Percentiles rank a stretch among this genome's conserved stretches.
Conservation (phyloP, 2,113 vertebrate genomes). For the Pituophis catenifer region DNA sequence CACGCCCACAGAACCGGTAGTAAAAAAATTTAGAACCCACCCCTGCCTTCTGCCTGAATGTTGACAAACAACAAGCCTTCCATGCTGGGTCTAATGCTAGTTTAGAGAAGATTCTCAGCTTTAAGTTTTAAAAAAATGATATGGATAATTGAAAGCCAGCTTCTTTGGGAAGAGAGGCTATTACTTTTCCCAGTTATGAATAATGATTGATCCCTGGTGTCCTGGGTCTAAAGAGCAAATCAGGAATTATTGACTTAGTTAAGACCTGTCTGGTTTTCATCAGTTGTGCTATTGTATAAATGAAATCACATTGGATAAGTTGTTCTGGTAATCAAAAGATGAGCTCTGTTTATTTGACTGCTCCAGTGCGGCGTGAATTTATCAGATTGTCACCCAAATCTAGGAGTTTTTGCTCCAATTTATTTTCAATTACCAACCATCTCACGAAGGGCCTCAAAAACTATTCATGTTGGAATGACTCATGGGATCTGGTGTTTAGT, state of each 20-base stretch:
- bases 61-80: background rate
- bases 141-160: background rate
- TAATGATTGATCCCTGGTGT: background rate
- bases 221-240: background rate
- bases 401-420: background rate
- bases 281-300: background rate
- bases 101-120: background rate
- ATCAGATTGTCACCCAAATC: background rate
- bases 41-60: background rate
- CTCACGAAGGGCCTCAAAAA: background rate
- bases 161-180: background rate
- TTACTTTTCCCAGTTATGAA: background rate
- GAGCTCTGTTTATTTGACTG: background rate
- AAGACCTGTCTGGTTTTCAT: background rate
- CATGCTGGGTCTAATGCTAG: background rate
- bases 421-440: background rate
- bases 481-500: background rate
- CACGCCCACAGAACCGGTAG: no score
- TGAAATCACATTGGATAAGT: background rate
- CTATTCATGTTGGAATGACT: background rate
- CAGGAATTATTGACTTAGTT: background rate
- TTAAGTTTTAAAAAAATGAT: background rate
- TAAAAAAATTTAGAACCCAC: no score
- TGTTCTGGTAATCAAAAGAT: background rate
- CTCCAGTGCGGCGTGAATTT: background rate